Evolutionary conservation across 2,113 vertebrate genomes (phyloP).

Genomic region (Prochilodus magdalenae): DNA sequence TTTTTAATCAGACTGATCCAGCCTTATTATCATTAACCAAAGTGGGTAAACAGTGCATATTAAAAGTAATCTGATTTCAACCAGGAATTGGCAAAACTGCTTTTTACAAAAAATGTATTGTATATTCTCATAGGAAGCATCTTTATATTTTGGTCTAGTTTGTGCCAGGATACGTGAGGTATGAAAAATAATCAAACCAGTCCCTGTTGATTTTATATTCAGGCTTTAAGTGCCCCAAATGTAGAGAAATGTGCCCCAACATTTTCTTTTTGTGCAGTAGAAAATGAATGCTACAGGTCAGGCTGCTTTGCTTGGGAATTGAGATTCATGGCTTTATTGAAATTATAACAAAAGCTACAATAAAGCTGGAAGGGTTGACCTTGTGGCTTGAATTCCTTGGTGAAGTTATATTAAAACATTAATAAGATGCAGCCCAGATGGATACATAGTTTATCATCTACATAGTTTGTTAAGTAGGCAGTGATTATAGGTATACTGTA

Average conservation of each 20-base stretch:
- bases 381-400: background rate
- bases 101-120: background rate
- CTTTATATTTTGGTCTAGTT: background rate
- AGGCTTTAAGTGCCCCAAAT: too few relatives aligned
- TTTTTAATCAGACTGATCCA: background rate
- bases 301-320: background rate
- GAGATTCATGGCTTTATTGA: constrained; percentile 11
- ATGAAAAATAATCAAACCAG: background rate
- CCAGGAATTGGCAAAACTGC: background rate
- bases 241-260: background rate
- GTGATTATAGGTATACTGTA: background rate
- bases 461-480: background rate
- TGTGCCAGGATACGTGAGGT: background rate
- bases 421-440: background rate
- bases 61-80: background rate
- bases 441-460: background rate
- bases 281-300: background rate
- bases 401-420: background rate
- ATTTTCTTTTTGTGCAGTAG: background rate
- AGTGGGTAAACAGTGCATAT: background rate
- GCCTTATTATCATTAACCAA: background rate
- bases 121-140: background rate
- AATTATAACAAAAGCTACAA: background rate
- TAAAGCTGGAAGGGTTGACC: background rate
- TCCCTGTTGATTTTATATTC: background rate